Percentiles rank a stretch among this genome's conserved stretches.
These are phyloP conservation scores for Tyria jacobaeae DNA, from an alignment of 2,888 invertebrate species.

Conservation along the genomic window DNA sequence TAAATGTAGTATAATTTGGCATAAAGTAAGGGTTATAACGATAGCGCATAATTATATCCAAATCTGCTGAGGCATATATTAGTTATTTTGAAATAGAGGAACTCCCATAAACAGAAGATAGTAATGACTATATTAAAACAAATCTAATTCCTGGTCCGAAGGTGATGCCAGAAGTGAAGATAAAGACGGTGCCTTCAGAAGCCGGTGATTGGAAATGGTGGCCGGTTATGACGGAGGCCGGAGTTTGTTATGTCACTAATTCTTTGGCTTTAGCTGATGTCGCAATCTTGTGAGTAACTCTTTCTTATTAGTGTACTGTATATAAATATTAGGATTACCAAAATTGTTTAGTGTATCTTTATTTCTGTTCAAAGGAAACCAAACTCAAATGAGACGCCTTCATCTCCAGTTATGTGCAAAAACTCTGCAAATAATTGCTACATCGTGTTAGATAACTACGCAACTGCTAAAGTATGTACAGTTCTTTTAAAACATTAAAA, in stretches of 20 bases:
- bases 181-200: constrained; percentile 81
- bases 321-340: too few relatives aligned
- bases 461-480: constrained; percentile 53
- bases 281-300: constrained; percentile 70
- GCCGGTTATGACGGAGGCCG: constrained; percentile 88
- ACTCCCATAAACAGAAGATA: too few relatives aligned
- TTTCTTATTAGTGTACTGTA: not conserved
- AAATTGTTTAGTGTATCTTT: too few relatives aligned
- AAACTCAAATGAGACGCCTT: constrained; percentile 52
- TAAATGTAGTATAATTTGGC: too few relatives aligned
- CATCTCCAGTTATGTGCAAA: constrained; percentile 66
- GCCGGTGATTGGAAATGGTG: constrained; percentile 67
- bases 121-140: not conserved
- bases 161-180: constrained; percentile 79
- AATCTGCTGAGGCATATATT: too few relatives aligned
- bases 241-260: constrained; percentile 88
- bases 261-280: constrained; percentile 84
- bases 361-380: constrained; percentile 53
- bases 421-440: constrained; percentile 69
- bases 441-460: constrained; percentile 61
- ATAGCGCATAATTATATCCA: too few relatives aligned
- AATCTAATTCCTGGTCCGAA: constrained; percentile 40
- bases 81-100: too few relatives aligned
- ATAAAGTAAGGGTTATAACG: too few relatives aligned
- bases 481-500: too few relatives aligned